phyloP scores from a whole-genome alignment of 2,888 invertebrate species.

The Alcis repandata region DNA sequence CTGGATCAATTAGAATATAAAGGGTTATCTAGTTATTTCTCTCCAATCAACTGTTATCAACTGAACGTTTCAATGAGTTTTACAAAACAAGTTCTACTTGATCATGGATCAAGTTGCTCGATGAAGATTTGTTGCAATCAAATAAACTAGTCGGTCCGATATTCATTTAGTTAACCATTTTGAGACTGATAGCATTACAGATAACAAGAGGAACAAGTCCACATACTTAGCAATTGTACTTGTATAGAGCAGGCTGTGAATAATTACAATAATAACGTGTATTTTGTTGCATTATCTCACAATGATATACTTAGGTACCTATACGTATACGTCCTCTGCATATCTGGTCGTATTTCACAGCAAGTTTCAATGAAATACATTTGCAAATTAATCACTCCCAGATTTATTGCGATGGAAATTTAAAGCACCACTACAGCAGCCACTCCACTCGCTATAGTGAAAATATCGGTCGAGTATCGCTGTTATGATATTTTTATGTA shows the following conservation, averaged over 20 bases:
- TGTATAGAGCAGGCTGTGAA: background rate
- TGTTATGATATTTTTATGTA: background rate
- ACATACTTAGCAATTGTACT: too few species aligned
- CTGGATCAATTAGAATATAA: too few species aligned
- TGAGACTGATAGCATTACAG: too few species aligned
- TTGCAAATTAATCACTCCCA: conserved; percentile 34
- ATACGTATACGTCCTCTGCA: background rate
- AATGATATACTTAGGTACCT: background rate
- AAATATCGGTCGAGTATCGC: conserved; percentile 35
- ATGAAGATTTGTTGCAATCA: too few species aligned
- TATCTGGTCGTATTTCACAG: conserved; percentile 23
- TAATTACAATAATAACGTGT: background rate
- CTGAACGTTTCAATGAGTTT: too few species aligned
- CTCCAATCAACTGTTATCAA: too few species aligned
- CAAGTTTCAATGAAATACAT: conserved; percentile 37
- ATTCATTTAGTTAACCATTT: too few species aligned
- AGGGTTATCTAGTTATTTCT: too few species aligned
- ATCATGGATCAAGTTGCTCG: too few species aligned
- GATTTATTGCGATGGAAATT: conserved; percentile 44
- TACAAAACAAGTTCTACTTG: too few species aligned
- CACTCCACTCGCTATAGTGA: conserved; percentile 37
- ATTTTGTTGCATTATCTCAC: background rate
- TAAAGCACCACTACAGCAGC: conserved; percentile 32
- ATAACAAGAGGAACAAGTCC: too few species aligned
- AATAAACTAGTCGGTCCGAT: too few species aligned